Conservation (phyloP, 2,113 vertebrate species). For the Campylorhamphus procurvoides region DNA sequence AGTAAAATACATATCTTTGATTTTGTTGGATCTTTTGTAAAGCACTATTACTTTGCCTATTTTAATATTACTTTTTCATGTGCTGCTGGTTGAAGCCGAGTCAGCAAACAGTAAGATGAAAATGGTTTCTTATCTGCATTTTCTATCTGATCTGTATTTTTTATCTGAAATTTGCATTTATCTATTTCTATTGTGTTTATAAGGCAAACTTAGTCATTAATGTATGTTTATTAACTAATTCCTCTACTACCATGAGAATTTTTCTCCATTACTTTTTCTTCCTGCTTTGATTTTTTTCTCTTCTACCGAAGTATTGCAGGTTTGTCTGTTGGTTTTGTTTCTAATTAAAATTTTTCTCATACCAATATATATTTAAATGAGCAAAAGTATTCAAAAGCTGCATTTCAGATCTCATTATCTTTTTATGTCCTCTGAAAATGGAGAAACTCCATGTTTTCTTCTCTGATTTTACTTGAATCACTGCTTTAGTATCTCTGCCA, state of each 20-base stretch:
- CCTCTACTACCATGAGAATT: not conserved
- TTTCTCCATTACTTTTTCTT: not conserved
- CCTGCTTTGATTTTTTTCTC: not conserved
- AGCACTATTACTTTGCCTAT: not conserved
- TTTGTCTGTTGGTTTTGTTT: not conserved
- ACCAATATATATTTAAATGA: not conserved
- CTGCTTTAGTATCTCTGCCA: not conserved
- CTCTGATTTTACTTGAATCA: not conserved
- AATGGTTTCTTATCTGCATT: not conserved
- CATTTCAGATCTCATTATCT: not conserved
- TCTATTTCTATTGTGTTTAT: not conserved
- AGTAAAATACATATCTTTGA: not conserved
- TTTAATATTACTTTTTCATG: not conserved
- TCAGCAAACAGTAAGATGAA: not conserved
- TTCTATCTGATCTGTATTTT: not conserved
- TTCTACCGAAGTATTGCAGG: not conserved
- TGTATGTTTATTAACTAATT: not conserved
- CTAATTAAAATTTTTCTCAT: not conserved
- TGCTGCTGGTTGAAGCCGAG: not conserved
- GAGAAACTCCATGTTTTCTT: not conserved
- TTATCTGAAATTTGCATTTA: not conserved
- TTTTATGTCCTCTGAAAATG: not conserved
- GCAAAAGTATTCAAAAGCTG: not conserved
- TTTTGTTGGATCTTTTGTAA: not conserved
- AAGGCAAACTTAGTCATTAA: not conserved